Evolutionary conservation across 1,140 invertebrate genomes (phyloP).

Genomic region (Stenopsyche tienmushanensis): DNA sequence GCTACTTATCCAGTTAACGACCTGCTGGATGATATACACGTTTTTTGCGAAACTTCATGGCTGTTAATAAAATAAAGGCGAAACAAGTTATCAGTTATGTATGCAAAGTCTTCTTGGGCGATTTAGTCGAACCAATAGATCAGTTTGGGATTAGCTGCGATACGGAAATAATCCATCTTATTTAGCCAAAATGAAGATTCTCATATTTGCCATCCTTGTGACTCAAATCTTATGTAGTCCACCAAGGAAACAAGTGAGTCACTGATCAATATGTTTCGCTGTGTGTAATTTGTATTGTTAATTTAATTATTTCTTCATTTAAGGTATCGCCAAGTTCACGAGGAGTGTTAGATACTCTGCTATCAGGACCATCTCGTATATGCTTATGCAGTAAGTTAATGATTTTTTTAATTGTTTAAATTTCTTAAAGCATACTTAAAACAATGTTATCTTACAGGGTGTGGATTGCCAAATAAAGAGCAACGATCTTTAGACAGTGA

Average conservation of each 20-base stretch:
- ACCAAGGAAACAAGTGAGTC: neutral
- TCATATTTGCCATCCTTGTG: neutral
- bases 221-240: conserved; percentile 5
- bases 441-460: neutral
- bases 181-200: conserved; percentile 2
- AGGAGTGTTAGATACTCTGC: conserved; percentile 11
- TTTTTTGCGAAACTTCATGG: neutral
- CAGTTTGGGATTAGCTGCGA: conserved; percentile 6
- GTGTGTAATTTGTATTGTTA: neutral
- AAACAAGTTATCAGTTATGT: conserved; percentile 5
- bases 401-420: too few relatives aligned
- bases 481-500: conserved; percentile 5
- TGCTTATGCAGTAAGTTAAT: conserved; percentile 19
- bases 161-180: conserved; percentile 7
- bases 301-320: neutral
- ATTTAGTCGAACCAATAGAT: neutral
- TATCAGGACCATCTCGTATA: neutral
- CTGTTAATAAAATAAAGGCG: neutral
- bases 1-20: neutral
- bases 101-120: neutral
- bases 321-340: conserved; percentile 6
- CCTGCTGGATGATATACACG: neutral
- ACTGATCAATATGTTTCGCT: neutral
- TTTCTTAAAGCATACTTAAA: neutral
- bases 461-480: conserved; percentile 15